Percentiles rank a stretch among this genome's conserved stretches.
phyloP scores from a whole-genome alignment of 2,797 vertebrate genomes.

The Onychomys torridus region DNA sequence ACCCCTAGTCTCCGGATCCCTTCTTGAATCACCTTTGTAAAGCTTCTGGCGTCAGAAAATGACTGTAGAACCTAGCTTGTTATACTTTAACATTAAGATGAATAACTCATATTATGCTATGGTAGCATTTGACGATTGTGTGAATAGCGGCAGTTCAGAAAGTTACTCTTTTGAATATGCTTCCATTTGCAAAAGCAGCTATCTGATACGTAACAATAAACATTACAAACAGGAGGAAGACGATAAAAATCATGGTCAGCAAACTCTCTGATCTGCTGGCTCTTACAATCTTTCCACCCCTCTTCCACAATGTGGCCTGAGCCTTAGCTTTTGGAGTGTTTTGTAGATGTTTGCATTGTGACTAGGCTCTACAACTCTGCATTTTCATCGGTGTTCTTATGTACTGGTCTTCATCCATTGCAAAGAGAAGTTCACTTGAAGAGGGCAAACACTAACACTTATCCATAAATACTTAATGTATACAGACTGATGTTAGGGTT shows the following conservation, averaged over 20 bases:
- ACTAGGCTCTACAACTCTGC: not conserved
- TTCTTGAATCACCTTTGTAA: not conserved
- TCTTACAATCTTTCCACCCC: not conserved
- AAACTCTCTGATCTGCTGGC: too few relatives aligned
- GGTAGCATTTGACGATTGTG: conserved; percentile 22
- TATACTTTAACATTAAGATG: conserved; percentile 12
- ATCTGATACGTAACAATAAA: conserved; percentile 38
- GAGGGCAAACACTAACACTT: not conserved
- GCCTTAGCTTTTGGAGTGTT: not conserved
- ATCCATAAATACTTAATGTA: not conserved
- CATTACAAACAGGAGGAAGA: not conserved
- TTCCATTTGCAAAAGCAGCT: conserved; percentile 30
- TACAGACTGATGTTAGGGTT: not conserved
- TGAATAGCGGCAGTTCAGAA: conserved; percentile 47
- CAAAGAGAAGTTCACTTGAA: not conserved
- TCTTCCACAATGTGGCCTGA: not conserved
- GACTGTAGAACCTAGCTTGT: not conserved
- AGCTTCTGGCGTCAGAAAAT: not conserved
- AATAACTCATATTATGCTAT: conserved; percentile 44
- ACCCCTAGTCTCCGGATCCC: not conserved
- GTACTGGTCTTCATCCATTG: too few relatives aligned
- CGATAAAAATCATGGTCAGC: not conserved
- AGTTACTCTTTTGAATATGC: not conserved
- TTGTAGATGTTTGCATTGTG: not conserved
- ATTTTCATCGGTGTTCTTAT: not conserved